Base-by-base conservation (phyloP, 2,797 vertebrate genomes). In the Falco concolor region DNA sequence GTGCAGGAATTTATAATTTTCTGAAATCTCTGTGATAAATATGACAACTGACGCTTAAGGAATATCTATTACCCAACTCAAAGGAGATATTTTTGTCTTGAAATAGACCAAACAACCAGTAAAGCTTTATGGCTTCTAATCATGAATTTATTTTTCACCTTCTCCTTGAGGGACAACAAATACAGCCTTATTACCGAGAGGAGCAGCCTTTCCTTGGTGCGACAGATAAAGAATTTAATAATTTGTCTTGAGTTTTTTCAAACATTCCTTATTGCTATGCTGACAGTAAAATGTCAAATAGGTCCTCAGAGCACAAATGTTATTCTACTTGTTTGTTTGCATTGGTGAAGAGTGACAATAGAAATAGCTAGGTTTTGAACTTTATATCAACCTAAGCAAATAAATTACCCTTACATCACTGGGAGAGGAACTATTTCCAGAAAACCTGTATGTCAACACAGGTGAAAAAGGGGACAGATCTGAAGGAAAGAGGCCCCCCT, bases 231-330 rank as follows among this genome's bases (percentile, higher is more conserved):
- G 60, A 72, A 93, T 89, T 93, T 61, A 87, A 78, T 93, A 12
- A 72, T 83, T 87, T 95, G 75, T 88, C 91, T 85, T 12, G 24
- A 96, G 88, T 70, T 72, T 90, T 95, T 34, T 90, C 74, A 87
- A 79, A 64, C 25, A 30, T 87, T 84, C 67, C 54, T 92, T 89
- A 83, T 54, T 87, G 49, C 34, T 57, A 5, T 80, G 77, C 68
- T 95, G 91, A 85, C 81, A 93, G 90, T 75, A 81, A 96, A 95
- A 94, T 89, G 78, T 64, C 24, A 8, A 68, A 89, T 54, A 87
- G 23, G 40, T 89, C 90, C 93, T 89, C 42, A 72, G 81, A 94
- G 53, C 24, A 69, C 38, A 65, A 32, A 61, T 96, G 87, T 84
- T 70, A 38, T 85, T 91, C 91, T 57, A 49, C 17, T 89, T 94